Conservation (phyloP, 1,140 invertebrate genomes). For the Tetramorium simillimum region DNA sequence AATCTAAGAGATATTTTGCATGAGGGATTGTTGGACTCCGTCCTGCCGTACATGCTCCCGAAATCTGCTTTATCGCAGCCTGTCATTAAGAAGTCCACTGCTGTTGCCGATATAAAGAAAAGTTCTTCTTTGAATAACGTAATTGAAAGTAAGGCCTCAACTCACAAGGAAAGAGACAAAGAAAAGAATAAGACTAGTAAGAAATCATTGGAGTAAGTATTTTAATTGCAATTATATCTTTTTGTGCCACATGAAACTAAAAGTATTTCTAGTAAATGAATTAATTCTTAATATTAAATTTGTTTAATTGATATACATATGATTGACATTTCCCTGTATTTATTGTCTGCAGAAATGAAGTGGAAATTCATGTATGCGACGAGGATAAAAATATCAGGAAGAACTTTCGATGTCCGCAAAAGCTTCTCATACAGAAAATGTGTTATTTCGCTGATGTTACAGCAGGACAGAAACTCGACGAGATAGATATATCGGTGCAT, state of each 20-base stretch:
- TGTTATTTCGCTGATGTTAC: conserved; percentile 97
- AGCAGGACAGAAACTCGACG: conserved; percentile 93
- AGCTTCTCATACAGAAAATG: conserved; percentile 95
- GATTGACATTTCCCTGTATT: background rate
- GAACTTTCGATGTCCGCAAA: conserved; percentile 95
- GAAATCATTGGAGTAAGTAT: conserved; percentile 81
- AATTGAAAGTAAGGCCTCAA: conserved; percentile 62
- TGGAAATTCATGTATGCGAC: conserved; percentile 95
- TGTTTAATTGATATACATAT: background rate
- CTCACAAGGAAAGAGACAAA: conserved; percentile 76
- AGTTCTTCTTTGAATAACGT: conserved; percentile 74
- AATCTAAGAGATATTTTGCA: conserved; percentile 89
- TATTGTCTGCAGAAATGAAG: conserved; percentile 88
- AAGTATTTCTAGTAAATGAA: conserved; percentile 32
- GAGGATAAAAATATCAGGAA: conserved; percentile 94
- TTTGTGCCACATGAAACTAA: background rate
- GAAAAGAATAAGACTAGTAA: conserved; percentile 77
- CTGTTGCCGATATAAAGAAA: conserved; percentile 84
- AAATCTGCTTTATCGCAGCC: conserved; percentile 84
- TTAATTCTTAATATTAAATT: background rate
- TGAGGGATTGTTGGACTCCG: conserved; percentile 92
- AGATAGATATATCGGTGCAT: conserved; percentile 98
- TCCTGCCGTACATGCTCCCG: conserved; percentile 89
- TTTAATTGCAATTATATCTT: background rate
- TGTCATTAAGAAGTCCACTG: conserved; percentile 85